Conservation (phyloP, 2,113 vertebrate genomes). For the Eulemur macaco region DNA sequence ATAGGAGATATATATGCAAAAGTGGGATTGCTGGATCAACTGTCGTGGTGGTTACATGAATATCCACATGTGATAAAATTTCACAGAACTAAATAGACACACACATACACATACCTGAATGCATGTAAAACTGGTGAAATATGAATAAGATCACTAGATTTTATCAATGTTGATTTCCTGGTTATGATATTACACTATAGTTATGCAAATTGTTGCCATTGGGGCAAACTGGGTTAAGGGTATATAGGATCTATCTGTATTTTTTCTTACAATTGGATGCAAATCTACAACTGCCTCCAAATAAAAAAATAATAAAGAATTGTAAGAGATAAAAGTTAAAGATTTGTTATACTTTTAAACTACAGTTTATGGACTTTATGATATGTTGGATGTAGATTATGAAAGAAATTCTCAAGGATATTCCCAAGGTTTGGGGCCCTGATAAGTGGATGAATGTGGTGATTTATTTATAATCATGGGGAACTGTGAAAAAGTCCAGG, state of each 20-base stretch:
- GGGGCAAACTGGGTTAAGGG: background rate
- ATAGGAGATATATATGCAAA: background rate
- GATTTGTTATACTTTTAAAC: background rate
- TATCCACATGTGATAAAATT: background rate
- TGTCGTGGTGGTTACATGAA: background rate
- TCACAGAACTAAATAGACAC: background rate
- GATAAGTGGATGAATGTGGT: background rate
- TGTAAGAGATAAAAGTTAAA: background rate
- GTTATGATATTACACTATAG: background rate
- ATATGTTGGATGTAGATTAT: background rate
- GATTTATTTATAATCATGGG: background rate
- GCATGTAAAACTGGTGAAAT: background rate
- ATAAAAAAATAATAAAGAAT: background rate
- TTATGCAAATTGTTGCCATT: background rate
- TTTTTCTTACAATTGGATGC: background rate
- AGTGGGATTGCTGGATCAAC: background rate
- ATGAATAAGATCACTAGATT: background rate
- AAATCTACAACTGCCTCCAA: background rate
- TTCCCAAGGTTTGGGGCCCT: background rate
- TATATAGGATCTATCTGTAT: background rate
- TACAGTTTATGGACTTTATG: background rate
- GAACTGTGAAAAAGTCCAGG: background rate
- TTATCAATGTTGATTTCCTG: background rate
- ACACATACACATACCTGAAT: background rate
- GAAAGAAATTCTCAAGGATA: background rate